Evolutionary conservation across 2,888 invertebrate genomes (phyloP).

Genomic region (Brachyptera putata): DNA sequence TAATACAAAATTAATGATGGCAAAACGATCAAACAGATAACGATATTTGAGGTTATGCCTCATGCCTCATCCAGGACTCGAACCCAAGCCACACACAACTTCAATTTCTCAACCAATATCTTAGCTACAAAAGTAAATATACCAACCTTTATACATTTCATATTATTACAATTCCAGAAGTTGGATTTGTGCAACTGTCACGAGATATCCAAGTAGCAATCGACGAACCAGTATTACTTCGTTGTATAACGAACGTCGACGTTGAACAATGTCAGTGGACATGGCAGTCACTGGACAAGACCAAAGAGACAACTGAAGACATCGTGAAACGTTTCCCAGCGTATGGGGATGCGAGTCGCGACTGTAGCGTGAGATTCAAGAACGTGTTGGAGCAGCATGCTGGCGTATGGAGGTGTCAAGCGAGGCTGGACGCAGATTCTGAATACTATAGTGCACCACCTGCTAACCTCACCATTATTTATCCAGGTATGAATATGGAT

Average conservation of each 20-base stretch:
- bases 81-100: too few species aligned
- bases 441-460: slow-evolving; percentile 43
- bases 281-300: slow-evolving; percentile 38
- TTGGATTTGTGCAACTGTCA: slow-evolving; percentile 44
- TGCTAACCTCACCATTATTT: slow-evolving; percentile 42
- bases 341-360: slow-evolving; percentile 42
- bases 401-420: slow-evolving; percentile 45
- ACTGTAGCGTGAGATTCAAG: slow-evolving; percentile 44
- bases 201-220: slow-evolving; percentile 43
- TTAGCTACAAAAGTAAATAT: too few species aligned
- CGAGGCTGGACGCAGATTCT: slow-evolving; percentile 40
- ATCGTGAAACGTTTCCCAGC: slow-evolving; percentile 42
- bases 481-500: slow-evolving; percentile 38
- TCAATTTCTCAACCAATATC: too few species aligned
- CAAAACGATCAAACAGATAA: too few species aligned
- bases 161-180: slow-evolving; percentile 36
- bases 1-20: too few species aligned
- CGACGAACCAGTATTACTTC: slow-evolving; percentile 42
- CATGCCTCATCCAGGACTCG: too few species aligned
- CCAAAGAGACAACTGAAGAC: slow-evolving; percentile 39
- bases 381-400: slow-evolving; percentile 44
- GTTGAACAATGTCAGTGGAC: slow-evolving; percentile 45
- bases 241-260: slow-evolving; percentile 43
- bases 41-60: too few species aligned
- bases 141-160: too few species aligned